Evolutionary conservation across 2,888 invertebrate genomes (phyloP), one percentile per base, ranked within the genome.

Genomic region (Rambutsinella grinnellia): DNA sequence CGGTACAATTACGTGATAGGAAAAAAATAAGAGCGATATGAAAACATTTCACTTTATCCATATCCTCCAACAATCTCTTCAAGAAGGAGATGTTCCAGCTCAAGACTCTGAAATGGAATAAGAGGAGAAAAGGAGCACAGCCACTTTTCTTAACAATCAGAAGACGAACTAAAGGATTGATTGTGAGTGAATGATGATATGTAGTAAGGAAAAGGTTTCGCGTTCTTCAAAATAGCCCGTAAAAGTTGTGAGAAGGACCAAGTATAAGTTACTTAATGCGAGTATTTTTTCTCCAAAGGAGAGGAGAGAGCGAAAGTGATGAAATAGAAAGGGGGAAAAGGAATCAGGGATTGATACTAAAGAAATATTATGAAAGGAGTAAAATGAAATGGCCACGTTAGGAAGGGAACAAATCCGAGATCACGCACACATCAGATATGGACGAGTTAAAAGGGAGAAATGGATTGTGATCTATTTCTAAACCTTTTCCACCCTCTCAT

Each of bases 321-420:
- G 62, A 46, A 54, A 70, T 57, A 57, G 23, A 53, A 63, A 62
- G 10, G 28, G 19, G 53, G 24, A 62, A 70, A 70, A 53, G 44
- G 54, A 27, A 67, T 49, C 54, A 66, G 54, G 51, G 66, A 66
- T 66, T 66, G 56, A 66, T 66, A 56, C 46, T 15, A 13, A 21
- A 54, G 19, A 23, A 54, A 21, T 23, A 27, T 27, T 8, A 17
- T 26, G 21, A 19, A 8, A 27, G 28, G 10, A 21, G 5, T 17
- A 51, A 26, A 24, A 54, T 21, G 66, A 56, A 49, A 66, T 28
- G 44, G 54, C 24, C n/a, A n/a, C n/a, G n/a, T n/a, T n/a, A n/a
- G n/a, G n/a, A 62, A 23, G 47, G 21, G 27, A 60, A 49, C 26
- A 67, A 36, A 36, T 36, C 36, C 36, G 6, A n/a, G 36, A 13